phyloP scores from a whole-genome alignment of 2,888 invertebrate species.

The Seira ritae region DNA sequence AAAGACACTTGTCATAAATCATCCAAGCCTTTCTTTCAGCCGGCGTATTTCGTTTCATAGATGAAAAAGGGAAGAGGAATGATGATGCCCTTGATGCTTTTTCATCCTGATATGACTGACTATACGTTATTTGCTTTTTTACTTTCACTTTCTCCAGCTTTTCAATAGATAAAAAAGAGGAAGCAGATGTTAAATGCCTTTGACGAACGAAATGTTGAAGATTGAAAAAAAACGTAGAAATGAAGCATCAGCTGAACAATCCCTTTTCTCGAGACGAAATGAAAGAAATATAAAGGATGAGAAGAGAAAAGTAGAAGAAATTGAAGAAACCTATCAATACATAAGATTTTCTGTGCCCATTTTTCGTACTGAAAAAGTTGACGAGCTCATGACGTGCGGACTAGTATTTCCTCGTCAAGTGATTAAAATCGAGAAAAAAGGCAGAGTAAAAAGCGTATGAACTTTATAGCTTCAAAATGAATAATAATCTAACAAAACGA shows the following conservation, averaged over 20 bases:
- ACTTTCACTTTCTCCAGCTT: constrained; percentile 42
- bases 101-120: background rate
- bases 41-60: constrained; percentile 34
- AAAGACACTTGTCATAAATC: constrained; percentile 59
- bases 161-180: constrained; percentile 15
- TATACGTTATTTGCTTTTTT: background rate
- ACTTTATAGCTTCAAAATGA: no score
- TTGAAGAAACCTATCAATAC: background rate
- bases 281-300: background rate
- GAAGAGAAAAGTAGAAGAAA: no score
- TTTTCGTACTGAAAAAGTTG: no score
- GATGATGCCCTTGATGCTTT: constrained; percentile 33
- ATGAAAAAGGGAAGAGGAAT: constrained; percentile 1
- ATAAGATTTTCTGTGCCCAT: background rate
- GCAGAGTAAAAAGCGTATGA: no score
- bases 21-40: constrained; percentile 45
- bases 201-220: constrained; percentile 10
- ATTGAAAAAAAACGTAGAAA: constrained; percentile 24
- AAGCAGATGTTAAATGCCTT: constrained; percentile 13
- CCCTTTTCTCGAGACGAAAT: background rate
- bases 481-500: no score
- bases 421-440: no score
- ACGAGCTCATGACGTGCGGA: no score
- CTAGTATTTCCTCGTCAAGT: no score
- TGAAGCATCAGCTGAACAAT: background rate